Evolutionary conservation across 2,888 invertebrate species (phyloP).

Genomic region (Allophyes oxyacanthae): DNA sequence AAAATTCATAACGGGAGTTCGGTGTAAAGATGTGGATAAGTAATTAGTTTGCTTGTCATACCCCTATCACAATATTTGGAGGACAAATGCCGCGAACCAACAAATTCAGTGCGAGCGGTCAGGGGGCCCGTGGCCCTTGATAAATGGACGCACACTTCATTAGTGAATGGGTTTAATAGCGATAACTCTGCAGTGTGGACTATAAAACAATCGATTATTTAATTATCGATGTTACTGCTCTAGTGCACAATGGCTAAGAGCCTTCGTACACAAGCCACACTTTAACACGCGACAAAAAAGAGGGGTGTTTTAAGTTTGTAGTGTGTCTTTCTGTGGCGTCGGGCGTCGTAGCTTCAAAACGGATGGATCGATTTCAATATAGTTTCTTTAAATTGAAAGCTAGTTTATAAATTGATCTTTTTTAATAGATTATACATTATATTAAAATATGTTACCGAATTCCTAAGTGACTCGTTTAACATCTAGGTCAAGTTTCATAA

Average conservation of each 20-base stretch:
- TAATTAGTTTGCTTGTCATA: conserved; percentile 51
- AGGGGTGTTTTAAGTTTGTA: not conserved
- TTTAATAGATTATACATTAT: too few relatives aligned
- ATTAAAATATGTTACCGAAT: not conserved
- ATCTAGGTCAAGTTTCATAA: conserved; percentile 59
- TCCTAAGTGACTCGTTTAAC: conserved; percentile 1
- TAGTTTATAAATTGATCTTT: too few relatives aligned
- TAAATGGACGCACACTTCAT: conserved; percentile 53
- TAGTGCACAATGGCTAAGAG: not conserved
- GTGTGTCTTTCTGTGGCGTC: too few relatives aligned
- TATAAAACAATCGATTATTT: conserved; percentile 37
- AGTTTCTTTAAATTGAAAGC: too few relatives aligned
- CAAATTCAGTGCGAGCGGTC: conserved; percentile 40
- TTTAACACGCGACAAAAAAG: too few relatives aligned
- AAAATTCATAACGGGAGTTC: conserved; percentile 8
- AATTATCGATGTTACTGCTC: conserved; percentile 35
- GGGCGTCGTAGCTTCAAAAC: too few relatives aligned
- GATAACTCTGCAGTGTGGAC: conserved; percentile 25
- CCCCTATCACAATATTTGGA: conserved; percentile 46
- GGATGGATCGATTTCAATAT: too few relatives aligned
- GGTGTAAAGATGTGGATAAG: conserved; percentile 24
- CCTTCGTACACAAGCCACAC: too few relatives aligned
- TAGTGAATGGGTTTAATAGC: conserved; percentile 50
- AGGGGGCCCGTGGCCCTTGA: conserved; percentile 21
- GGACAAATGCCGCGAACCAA: conserved; percentile 40